Evolutionary conservation across 1,140 invertebrate genomes (phyloP), one percentile per base, ranked within the genome.

Genomic region (Cryptotermes secundus): DNA sequence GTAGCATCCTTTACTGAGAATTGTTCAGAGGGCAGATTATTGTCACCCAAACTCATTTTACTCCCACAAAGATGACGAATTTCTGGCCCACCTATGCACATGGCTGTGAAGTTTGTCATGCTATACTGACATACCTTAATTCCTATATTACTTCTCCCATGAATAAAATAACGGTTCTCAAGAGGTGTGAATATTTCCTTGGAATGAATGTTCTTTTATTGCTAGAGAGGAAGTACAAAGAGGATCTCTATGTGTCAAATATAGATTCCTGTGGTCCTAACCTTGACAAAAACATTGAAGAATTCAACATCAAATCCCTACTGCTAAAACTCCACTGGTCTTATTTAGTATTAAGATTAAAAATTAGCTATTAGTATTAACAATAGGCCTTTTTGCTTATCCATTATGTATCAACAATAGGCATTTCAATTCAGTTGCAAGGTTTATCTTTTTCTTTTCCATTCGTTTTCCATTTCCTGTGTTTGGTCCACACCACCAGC

Each of bases 291-390:
- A 72, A 72, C 16, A 72, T 72, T 16, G n/a, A 14, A 49, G 45
- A 19, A 49, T 12, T 49, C 7, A 72, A 72, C 59, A 72, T 22
- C n/a, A 72, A 72, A 72, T 31, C 59, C 26, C 59, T 72, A 72
- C 59, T 72, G 26, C 59, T 72, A 72, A 31, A 31, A 72, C n/a
- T 72, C 31, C 59, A 72, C 59, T 10, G n/a, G n/a, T 72, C 59
- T n/a, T 31, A 72, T 72, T 72, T 72, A 31, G 59, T 72, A 72
- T 72, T 72, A 72, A 72, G 59, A 72, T 31, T n/a, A 72, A 72
- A 72, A 72, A 31, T 72, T n/a, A 31, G 59, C 26, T 72, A 72
- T 31, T 72, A 72, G n/a, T 31, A 72, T 72, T 72, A 72, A 72
- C 59, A n/a, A 72, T 72, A 72, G 59, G 59, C 59, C 59, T 72